Percentiles rank a stretch among this genome's conserved stretches.
Conservation (phyloP, 2,888 invertebrate species). For the Biston betularia region DNA sequence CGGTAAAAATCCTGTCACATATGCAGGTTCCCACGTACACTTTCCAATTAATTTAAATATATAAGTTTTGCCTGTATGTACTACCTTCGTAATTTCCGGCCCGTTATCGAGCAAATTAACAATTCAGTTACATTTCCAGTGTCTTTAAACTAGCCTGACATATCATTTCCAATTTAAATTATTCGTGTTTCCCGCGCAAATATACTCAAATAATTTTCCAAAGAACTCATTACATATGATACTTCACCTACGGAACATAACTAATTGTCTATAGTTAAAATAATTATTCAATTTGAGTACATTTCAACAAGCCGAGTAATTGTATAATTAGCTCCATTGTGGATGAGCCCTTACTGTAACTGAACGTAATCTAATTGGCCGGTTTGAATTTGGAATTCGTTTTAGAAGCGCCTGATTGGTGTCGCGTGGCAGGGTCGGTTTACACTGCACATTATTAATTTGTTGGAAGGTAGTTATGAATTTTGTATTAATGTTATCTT, state of each 20-base stretch:
- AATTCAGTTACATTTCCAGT: too few species aligned
- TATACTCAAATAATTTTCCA: conserved; percentile 3
- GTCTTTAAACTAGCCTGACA: background rate
- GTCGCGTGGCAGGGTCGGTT: conserved; percentile 53
- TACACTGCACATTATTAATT: conserved; percentile 47
- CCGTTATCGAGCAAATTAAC: too few species aligned
- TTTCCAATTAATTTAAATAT: too few species aligned
- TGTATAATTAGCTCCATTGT: conserved; percentile 40
- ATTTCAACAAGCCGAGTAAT: conserved; percentile 37
- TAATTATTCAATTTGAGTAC: conserved; percentile 46
- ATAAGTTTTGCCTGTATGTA: too few species aligned
- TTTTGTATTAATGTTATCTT: background rate
- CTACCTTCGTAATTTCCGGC: too few species aligned
- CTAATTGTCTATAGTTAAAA: conserved; percentile 33
- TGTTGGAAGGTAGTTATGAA: background rate
- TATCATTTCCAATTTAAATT: conserved; percentile 14
- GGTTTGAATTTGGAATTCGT: conserved; percentile 64
- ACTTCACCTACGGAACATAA: conserved; percentile 15
- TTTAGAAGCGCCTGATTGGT: conserved; percentile 57
- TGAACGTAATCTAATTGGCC: conserved; percentile 64
- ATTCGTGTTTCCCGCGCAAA: conserved; percentile 14
- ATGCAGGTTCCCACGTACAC: too few species aligned
- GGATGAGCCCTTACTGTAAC: conserved; percentile 39
- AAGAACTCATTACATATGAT: conserved; percentile 15
- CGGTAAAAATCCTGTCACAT: too few species aligned